A percentile compares a stretch with the other conserved stretches of the same genome.
These are phyloP conservation scores for Teleogryllus oceanicus DNA, from an alignment of 2,888 invertebrate species.

Conservation along the genomic window DNA sequence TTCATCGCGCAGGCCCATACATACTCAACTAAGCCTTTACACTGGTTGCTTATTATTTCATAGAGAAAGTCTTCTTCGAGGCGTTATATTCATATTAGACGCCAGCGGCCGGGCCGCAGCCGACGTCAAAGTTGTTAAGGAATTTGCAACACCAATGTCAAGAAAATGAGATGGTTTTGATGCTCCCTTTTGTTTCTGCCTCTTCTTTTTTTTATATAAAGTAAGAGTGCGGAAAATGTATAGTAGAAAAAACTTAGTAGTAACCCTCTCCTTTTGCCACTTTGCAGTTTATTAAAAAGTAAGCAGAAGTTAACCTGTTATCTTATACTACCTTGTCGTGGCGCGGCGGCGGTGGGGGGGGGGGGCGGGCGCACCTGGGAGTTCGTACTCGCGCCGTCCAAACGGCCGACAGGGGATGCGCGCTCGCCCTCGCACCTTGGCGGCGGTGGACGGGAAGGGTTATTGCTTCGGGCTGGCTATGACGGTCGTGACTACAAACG, in stretches of 20 bases:
- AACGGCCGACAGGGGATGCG: not conserved
- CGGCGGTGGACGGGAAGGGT: not conserved
- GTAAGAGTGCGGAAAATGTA: not conserved
- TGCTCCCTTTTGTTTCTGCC: conserved; percentile 3
- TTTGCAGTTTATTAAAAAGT: conserved; percentile 39
- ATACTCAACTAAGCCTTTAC: conserved; percentile 18
- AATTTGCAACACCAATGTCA: conserved; percentile 26
- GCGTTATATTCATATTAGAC: conserved; percentile 18
- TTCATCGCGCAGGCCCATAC: not conserved
- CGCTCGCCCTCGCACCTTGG: not conserved
- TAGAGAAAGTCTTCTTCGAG: conserved; percentile 18
- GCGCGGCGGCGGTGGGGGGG: not conserved
- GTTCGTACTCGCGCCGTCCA: not conserved
- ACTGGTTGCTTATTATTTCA: conserved; percentile 10
- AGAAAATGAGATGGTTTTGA: conserved; percentile 24
- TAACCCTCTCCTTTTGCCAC: conserved; percentile 29
- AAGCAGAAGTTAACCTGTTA: conserved; percentile 38
- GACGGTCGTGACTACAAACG: conserved; percentile 11
- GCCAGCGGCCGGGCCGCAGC: conserved; percentile 12
- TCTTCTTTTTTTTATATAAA: not conserved
- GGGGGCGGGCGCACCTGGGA: not conserved
- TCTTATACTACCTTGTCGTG: conserved; percentile 32
- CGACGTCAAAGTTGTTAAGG: conserved; percentile 29
- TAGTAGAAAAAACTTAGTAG: conserved; percentile 2
- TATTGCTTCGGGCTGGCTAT: not conserved